Evolutionary conservation across 2,888 invertebrate genomes (phyloP).

Genomic region (Synanthedon vespiformis): DNA sequence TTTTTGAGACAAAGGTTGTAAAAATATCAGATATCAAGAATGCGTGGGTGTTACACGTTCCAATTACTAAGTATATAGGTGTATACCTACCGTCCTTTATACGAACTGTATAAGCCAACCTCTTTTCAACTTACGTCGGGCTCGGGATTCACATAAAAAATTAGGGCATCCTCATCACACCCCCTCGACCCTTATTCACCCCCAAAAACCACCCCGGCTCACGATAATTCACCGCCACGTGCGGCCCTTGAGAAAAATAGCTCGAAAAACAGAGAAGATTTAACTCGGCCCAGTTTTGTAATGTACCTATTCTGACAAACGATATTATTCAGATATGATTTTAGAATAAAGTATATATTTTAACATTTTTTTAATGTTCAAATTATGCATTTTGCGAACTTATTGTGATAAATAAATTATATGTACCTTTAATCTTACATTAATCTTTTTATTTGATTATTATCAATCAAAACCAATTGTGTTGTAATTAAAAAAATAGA

Average conservation of each 20-base stretch:
- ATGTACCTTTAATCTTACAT: no score
- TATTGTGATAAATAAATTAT: no score
- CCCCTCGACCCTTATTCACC: constrained; percentile 14
- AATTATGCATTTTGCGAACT: no score
- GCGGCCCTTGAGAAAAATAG: constrained; percentile 67
- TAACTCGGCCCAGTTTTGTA: constrained; percentile 42
- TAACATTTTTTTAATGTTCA: no score
- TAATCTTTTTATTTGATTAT: no score
- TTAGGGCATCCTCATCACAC: constrained; percentile 42
- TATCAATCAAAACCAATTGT: no score
- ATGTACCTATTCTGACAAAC: not conserved
- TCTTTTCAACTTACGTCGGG: constrained; percentile 48
- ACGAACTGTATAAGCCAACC: constrained; percentile 13
- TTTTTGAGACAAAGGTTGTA: no score
- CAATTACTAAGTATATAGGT: no score
- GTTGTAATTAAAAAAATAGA: no score
- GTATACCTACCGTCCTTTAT: constrained; percentile 6
- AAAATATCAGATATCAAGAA: no score
- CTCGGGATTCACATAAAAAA: constrained; percentile 42
- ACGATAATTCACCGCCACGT: constrained; percentile 41
- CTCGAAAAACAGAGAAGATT: constrained; percentile 63
- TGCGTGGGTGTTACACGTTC: no score
- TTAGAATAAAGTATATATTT: no score
- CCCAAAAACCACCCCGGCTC: constrained; percentile 20
- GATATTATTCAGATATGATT: not conserved